Evolutionary conservation across 2,797 vertebrate species (phyloP).

Genomic region (Miichthys miiuy): DNA sequence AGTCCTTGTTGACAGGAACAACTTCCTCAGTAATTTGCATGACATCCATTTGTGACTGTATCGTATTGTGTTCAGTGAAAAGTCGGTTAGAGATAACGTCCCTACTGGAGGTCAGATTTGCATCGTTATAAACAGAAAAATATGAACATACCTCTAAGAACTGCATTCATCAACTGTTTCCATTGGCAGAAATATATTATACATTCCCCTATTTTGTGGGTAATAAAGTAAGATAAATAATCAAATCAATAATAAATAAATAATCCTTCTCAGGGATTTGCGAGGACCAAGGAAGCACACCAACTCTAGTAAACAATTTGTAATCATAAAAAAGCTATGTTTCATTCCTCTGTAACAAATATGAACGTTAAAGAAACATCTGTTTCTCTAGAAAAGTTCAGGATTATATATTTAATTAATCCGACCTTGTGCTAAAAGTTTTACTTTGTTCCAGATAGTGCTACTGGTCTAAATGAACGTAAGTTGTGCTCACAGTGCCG

Average conservation of each 20-base stretch:
- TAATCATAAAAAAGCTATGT: no score
- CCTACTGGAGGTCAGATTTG: neutral
- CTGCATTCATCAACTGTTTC: neutral
- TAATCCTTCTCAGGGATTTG: neutral
- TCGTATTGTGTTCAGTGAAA: conserved; percentile 7
- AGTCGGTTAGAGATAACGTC: neutral
- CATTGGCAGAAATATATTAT: neutral
- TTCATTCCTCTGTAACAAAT: no score
- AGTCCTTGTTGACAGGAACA: neutral
- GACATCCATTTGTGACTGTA: conserved; percentile 19
- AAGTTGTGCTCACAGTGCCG: conserved; percentile 8
- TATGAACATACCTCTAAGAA: neutral
- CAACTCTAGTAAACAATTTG: neutral
- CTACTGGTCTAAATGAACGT: neutral
- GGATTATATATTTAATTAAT: neutral
- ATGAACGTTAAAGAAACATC: no score
- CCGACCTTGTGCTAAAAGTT: neutral
- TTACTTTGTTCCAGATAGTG: neutral
- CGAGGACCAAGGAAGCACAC: neutral
- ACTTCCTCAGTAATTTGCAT: conserved; percentile 20
- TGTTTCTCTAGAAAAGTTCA: neutral
- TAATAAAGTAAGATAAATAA: no score
- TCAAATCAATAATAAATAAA: no score
- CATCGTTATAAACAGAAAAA: neutral
- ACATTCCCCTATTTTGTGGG: no score